Evolutionary conservation across 2,113 vertebrate species (phyloP), one percentile per base, ranked within the genome.

Genomic region (Regulus satrapa): DNA sequence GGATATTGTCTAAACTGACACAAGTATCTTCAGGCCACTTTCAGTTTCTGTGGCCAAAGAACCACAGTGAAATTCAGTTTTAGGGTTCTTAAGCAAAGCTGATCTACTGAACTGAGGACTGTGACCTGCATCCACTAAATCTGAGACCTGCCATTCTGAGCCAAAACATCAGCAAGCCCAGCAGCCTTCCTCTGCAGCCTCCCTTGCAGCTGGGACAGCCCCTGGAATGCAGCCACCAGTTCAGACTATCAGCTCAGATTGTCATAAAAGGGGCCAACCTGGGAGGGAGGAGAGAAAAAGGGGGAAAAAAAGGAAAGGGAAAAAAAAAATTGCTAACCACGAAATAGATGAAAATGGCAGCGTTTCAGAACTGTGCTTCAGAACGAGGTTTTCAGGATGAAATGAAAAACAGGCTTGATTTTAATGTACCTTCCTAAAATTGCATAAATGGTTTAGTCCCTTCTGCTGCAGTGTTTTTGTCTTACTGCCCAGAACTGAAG

Each of bases 231-330:
- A 68, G 20, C 21, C 32, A 80, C 31, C 38, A 89, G 13, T 13
- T 48, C 0, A 5, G 41, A 46, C 31, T 43, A 17, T n/a, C 34
- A 63, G 38, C 43, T 40, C 40, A 49, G 54, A 45, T 14, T 43
- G 18, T 20, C 21, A 28, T 21, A n/a, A 63, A 88, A 43, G 24
- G 17, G 16, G 43, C 12, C 40, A 86, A 5, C 2, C 0, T 52
- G 31, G n/a, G 28, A 38, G 31, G n/a, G 28, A 38, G n/a, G 5
- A 40, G 12, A 23, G 9, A n/a, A 61, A 61, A 41, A 36, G 5
- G 5, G 5, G 11, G n/a, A 17, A 14, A 17, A 14, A 12, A 16
- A 18, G 3, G 2, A 18, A 18, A 12, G 12, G 7, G 13, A 11
- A 12, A 41, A 63, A 51, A 5, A 45, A 69, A 41, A n/a, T n/a